These are phyloP conservation scores for Acronicta aceris DNA, from an alignment of 2,888 invertebrate genomes.

Conservation along the genomic window DNA sequence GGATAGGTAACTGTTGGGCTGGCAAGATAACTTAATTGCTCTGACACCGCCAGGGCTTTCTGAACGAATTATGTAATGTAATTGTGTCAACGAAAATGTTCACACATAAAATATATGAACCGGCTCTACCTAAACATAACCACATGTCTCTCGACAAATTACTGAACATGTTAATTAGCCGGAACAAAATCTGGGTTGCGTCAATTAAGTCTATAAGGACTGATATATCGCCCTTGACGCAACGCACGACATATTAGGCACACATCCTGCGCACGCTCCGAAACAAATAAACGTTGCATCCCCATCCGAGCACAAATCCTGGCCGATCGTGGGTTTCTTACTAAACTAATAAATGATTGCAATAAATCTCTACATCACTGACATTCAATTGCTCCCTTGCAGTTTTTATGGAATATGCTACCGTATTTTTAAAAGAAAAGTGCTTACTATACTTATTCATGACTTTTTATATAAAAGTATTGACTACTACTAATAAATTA, in stretches of 20 bases:
- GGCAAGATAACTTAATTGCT: constrained; percentile 83
- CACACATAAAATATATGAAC: constrained; percentile 42
- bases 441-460: constrained; percentile 20
- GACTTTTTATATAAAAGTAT: constrained; percentile 30
- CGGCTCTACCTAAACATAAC: constrained; percentile 47
- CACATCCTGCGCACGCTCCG: constrained; percentile 80
- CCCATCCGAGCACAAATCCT: constrained; percentile 79
- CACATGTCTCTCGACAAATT: constrained; percentile 69
- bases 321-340: constrained; percentile 76
- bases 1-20: constrained; percentile 72
- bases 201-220: constrained; percentile 76
- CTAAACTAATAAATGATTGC: constrained; percentile 84
- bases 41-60: constrained; percentile 71
- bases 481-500: constrained; percentile 26
- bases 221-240: constrained; percentile 79
- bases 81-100: constrained; percentile 26
- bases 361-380: constrained; percentile 82
- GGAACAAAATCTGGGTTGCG: constrained; percentile 67
- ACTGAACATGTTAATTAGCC: constrained; percentile 65
- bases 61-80: constrained; percentile 68
- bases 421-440: constrained; percentile 25
- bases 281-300: constrained; percentile 81
- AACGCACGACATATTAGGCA: constrained; percentile 75
- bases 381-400: constrained; percentile 66
- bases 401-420: constrained; percentile 49